Conservation (phyloP, 2,888 invertebrate genomes). For the Drosophila pseudotakahashii region DNA sequence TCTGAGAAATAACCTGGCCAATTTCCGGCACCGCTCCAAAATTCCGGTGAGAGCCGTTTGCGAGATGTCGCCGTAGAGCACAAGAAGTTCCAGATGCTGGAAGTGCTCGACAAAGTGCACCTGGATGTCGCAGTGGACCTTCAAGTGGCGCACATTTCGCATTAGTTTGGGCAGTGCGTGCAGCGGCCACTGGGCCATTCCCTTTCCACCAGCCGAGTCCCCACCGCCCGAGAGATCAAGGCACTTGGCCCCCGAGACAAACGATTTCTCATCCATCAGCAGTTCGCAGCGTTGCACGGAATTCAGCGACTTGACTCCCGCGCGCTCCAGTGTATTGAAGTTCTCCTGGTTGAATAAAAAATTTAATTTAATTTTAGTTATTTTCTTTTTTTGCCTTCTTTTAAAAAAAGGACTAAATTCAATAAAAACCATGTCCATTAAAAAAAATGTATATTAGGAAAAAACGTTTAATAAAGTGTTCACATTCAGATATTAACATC, state of each 20-base stretch:
- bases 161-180: constrained; percentile 3
- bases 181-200: constrained; percentile 2
- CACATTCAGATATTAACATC: too few species aligned
- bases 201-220: neutral
- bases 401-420: too few species aligned
- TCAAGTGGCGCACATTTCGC: neutral
- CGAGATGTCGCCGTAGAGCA: neutral
- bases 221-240: neutral
- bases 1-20: neutral
- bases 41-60: neutral
- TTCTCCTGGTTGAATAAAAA: neutral
- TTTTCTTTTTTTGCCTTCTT: too few species aligned
- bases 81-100: neutral
- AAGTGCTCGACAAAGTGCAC: constrained; percentile 4
- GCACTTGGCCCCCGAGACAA: neutral
- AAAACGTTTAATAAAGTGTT: too few species aligned
- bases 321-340: neutral
- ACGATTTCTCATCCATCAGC: neutral
- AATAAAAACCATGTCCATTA: too few species aligned
- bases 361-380: too few species aligned
- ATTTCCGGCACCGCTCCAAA: neutral
- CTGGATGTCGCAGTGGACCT: neutral
- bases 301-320: neutral
- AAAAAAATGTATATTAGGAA: too few species aligned
- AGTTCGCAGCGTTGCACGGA: constrained; percentile 8